Evolutionary conservation across 2,113 vertebrate genomes (phyloP).

Genomic region (Rhinoptilus africanus): DNA sequence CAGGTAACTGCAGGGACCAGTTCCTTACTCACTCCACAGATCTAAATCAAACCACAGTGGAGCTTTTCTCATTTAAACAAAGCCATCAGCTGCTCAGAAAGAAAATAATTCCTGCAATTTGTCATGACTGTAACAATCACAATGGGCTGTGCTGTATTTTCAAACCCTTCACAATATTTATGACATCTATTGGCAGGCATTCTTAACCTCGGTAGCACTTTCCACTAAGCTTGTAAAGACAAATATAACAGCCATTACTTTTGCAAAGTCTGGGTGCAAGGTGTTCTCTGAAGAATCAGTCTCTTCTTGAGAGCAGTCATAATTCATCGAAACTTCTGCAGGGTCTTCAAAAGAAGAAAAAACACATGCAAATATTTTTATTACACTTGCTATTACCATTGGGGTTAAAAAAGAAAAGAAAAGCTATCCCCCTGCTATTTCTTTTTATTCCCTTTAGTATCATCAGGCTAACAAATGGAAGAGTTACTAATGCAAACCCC

Average conservation of each 20-base stretch:
- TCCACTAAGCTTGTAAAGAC: neutral
- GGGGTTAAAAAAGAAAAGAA: neutral
- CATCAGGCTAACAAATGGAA: neutral
- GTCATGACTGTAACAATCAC: neutral
- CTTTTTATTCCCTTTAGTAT: neutral
- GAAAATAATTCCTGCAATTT: neutral
- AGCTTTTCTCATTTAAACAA: neutral
- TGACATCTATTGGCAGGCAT: neutral
- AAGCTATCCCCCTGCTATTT: neutral
- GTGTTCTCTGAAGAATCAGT: conserved; percentile 83
- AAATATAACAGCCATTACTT: conserved; percentile 75
- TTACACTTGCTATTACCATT: neutral
- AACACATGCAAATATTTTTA: neutral
- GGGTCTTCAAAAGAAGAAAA: conserved; percentile 76
- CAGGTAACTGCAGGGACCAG: neutral
- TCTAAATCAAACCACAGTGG: neutral
- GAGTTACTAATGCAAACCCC: neutral
- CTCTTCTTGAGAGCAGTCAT: conserved; percentile 79
- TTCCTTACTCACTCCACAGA: neutral
- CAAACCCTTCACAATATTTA: neutral
- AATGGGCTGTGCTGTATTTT: neutral
- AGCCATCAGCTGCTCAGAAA: neutral
- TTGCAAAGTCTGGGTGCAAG: conserved; percentile 89
- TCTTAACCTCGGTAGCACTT: neutral
- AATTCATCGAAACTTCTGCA: conserved; percentile 76